phyloP scores from a whole-genome alignment of 2,113 vertebrate species.

The Mastomys natalensis region DNA sequence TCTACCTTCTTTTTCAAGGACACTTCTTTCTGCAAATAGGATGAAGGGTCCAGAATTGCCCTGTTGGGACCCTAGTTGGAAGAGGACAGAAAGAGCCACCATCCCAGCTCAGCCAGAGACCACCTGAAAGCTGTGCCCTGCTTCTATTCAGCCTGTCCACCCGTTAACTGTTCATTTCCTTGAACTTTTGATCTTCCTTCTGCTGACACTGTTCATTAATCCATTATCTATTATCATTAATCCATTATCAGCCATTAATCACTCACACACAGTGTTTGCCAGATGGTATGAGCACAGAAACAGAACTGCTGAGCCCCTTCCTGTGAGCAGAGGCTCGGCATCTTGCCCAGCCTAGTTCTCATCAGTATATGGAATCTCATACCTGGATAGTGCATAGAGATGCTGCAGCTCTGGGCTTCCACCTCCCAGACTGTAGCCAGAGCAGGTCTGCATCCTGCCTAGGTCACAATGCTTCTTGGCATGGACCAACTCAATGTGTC shows the following conservation, averaged over 20 bases:
- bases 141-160: not conserved
- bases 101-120: not conserved
- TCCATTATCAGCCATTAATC: too few relatives aligned
- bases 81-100: not conserved
- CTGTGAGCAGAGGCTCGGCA: too few relatives aligned
- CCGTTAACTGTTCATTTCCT: not conserved
- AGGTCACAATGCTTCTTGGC: not conserved
- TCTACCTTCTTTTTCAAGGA: not conserved
- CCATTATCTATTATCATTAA: not conserved
- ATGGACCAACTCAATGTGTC: not conserved
- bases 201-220: too few relatives aligned
- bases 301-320: not conserved
- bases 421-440: not conserved
- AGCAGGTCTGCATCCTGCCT: not conserved
- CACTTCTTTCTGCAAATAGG: not conserved
- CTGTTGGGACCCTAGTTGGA: not conserved
- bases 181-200: not conserved
- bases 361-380: too few relatives aligned
- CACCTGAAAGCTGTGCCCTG: not conserved
- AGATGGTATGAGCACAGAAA: not conserved
- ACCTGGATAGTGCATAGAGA: not conserved
- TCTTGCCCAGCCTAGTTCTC: not conserved
- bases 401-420: not conserved
- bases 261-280: not conserved
- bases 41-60: too few relatives aligned